phyloP scores from a whole-genome alignment of 2,113 vertebrate species.

The Pithys albifrons region DNA sequence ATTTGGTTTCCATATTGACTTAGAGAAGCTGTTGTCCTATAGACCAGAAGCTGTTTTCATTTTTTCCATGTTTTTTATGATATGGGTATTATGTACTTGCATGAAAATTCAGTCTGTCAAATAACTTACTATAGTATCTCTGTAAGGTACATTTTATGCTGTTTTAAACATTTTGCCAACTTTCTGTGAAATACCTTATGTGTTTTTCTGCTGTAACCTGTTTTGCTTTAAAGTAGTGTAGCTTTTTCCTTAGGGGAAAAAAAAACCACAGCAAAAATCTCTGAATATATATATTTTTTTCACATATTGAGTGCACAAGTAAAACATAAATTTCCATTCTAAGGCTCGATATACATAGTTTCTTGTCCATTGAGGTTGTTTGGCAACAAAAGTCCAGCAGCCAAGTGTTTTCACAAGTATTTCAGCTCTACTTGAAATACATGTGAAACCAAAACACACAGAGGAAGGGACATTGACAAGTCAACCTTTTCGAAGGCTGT shows the following conservation, averaged over 20 bases:
- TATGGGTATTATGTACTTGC: background rate
- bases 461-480: background rate
- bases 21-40: background rate
- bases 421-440: conserved; percentile 47
- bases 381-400: conserved; percentile 39
- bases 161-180: conserved; percentile 14
- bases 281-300: background rate
- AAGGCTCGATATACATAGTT: background rate
- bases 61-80: background rate
- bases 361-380: conserved; percentile 30
- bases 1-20: background rate
- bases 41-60: background rate
- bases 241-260: background rate
- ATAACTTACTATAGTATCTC: background rate
- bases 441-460: conserved; percentile 48
- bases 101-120: background rate
- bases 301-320: conserved; percentile 33
- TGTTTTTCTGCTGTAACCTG: conserved; percentile 28
- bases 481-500: background rate
- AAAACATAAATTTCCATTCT: conserved; percentile 25
- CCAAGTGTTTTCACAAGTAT: background rate
- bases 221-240: conserved; percentile 35
- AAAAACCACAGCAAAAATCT: background rate
- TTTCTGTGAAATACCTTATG: conserved; percentile 31
- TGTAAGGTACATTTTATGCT: conserved; percentile 29